A percentile compares a stretch with the other conserved stretches of the same genome.
Evolutionary conservation across 2,113 vertebrate genomes (phyloP).

Genomic region (Ranitomeya imitator): DNA sequence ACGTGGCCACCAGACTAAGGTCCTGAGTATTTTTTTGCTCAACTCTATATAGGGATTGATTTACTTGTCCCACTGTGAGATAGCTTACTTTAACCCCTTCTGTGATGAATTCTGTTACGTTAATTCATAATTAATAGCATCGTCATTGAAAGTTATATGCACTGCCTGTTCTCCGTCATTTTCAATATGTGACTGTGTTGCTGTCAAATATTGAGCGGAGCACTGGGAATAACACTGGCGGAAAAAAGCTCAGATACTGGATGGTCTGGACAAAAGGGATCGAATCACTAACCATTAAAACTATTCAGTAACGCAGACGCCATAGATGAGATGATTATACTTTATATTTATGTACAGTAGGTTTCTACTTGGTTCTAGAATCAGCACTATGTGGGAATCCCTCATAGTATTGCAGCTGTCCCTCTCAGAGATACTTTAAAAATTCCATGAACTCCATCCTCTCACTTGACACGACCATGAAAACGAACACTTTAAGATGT

Average conservation of each 20-base stretch:
- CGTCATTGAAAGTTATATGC: background rate
- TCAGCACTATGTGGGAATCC: constrained; percentile 7
- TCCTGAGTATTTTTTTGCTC: too few species aligned
- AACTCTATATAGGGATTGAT: too few species aligned
- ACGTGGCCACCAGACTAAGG: too few species aligned
- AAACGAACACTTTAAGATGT: constrained; percentile 7
- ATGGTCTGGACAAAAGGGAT: background rate
- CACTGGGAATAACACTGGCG: background rate
- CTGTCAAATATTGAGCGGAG: background rate
- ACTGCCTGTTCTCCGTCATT: background rate
- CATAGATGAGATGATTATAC: background rate
- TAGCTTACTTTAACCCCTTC: too few species aligned
- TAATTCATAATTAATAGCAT: background rate
- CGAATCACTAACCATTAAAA: background rate
- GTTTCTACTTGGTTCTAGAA: background rate
- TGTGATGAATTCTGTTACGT: too few species aligned
- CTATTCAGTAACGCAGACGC: background rate
- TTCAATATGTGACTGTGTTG: background rate
- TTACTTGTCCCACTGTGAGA: too few species aligned
- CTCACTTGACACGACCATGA: constrained; percentile 26
- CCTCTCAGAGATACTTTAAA: background rate
- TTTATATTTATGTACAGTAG: background rate
- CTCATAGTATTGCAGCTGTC: constrained; percentile 3
- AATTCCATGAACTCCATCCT: background rate
- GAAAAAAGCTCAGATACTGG: background rate